Base-by-base conservation (phyloP, 1,140 invertebrate genomes). In the Zaprionus ghesquierei region DNA sequence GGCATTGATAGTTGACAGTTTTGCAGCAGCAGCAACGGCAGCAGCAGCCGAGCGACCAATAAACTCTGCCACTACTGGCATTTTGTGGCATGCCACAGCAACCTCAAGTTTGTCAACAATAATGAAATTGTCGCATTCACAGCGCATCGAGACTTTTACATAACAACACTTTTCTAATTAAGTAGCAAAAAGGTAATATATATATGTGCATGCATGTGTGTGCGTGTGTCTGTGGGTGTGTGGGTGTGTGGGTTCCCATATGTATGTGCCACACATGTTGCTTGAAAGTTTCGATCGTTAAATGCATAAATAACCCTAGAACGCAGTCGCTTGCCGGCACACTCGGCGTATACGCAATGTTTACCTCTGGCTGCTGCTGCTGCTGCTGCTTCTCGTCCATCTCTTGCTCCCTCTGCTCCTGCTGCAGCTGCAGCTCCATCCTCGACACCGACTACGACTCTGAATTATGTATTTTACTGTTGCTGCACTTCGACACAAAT, bases 51-150 rank as follows among this genome's bases (percentile, higher is more conserved):
- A 64, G 62, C 62, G 18, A 56, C 62, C 62, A 64, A 64, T 64
- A 64, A 61, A 60, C 41, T 46, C 64, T 77, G 69, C 64, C 69
- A 55, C 70, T 51, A 50, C 41, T 69, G 59, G 58, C 65, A 73
- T 62, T 85, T 78, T 69, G 82, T 82, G 79, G 78, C 75, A 64
- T 38, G 69, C 81, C 81, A 82, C 81, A 86, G 73, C 70, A 73
- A 79, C 82, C 81, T 78, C 58, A 73, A 86, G 82, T 81, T 79
- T 87, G 81, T 86, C 81, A 86, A 87, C 82, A 87, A 82, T 75
- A 81, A 81, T 87, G 68, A 86, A 86, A 87, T 87, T 77, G 72
- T 49, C 60, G 50, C 80, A 79, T 69, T 74, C 72, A 70, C 59
- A 70, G 44, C 61, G 56, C 70, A 49, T 49, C 51, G 51, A 69